phyloP scores from a whole-genome alignment of 2,888 invertebrate genomes.

The Rhagium mordax region DNA sequence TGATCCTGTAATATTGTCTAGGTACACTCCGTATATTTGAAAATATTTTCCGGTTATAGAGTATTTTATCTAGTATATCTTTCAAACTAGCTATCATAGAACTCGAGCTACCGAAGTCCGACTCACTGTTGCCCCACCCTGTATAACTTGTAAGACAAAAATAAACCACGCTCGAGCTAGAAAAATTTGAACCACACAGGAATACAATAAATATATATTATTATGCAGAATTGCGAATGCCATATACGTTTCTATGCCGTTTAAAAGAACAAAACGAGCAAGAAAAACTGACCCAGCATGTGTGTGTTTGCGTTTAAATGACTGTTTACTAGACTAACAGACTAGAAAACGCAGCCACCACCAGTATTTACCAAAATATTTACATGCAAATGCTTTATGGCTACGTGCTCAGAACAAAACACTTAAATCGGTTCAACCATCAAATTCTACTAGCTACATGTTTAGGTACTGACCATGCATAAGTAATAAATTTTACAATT shows the following conservation, averaged over 20 bases:
- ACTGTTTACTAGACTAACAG: constrained; percentile 36
- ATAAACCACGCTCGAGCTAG: no score
- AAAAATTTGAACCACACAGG: no score
- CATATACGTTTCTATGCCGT: not conserved
- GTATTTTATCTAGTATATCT: no score
- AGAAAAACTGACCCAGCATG: not conserved
- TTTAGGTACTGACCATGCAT: constrained; percentile 42
- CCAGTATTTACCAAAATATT: constrained; percentile 44
- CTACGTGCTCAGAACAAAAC: constrained; percentile 43
- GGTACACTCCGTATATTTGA: no score
- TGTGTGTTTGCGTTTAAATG: not conserved
- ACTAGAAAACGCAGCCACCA: constrained; percentile 42
- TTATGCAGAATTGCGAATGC: no score
- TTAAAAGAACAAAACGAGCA: not conserved
- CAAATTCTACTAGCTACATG: constrained; percentile 43
- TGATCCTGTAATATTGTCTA: no score
- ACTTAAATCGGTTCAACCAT: constrained; percentile 48
- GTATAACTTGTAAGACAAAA: no score
- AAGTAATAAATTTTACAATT: constrained; percentile 46
- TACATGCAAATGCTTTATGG: constrained; percentile 35
- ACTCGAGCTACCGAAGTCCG: no score
- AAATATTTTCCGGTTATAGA: no score
- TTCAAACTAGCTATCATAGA: no score
- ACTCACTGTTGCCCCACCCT: no score
- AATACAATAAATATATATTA: no score